Conservation (phyloP, 2,888 invertebrate genomes). For the Drosophila cognata region DNA sequence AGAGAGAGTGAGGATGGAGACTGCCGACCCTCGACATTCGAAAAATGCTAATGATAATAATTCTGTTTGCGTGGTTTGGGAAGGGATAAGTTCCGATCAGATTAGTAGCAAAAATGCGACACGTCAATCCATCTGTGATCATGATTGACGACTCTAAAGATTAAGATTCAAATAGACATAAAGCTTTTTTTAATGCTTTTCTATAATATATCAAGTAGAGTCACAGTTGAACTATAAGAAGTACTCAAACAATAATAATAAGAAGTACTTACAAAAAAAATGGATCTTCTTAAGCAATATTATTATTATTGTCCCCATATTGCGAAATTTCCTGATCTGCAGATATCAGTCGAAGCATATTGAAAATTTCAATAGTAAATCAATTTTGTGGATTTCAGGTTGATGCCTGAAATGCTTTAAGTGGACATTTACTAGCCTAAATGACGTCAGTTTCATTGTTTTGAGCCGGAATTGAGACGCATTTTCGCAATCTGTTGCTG, state of each 20-base stretch:
- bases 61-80: neutral
- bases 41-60: constrained; percentile 35
- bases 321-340: neutral
- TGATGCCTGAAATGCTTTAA: neutral
- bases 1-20: constrained; percentile 15
- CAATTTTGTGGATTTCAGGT: neutral
- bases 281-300: neutral
- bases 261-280: neutral
- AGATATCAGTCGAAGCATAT: neutral
- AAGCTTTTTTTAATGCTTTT: neutral
- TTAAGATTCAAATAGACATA: neutral
- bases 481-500: neutral
- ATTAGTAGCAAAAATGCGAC: neutral
- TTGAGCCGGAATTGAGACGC: neutral
- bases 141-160: neutral
- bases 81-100: neutral
- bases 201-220: neutral
- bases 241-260: neutral
- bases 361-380: neutral
- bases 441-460: constrained; percentile 1
- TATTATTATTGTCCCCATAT: neutral
- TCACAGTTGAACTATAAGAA: neutral
- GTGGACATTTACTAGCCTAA: neutral
- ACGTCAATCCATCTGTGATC: neutral
- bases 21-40: constrained; percentile 42